phyloP scores from a whole-genome alignment of 2,888 invertebrate genomes.

The Pediacus dermestoides region DNA sequence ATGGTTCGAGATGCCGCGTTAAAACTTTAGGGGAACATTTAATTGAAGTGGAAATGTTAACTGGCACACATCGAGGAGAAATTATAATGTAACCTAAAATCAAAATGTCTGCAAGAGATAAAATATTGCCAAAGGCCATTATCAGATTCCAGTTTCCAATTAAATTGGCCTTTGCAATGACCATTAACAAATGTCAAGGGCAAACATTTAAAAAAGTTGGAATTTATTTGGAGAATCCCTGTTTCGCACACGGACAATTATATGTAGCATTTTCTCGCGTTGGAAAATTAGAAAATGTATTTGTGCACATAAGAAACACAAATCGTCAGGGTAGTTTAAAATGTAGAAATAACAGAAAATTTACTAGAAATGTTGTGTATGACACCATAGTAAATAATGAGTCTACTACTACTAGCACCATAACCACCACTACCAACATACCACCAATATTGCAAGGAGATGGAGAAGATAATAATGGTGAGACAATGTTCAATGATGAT shows the following conservation, averaged over 20 bases:
- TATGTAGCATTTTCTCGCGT: constrained; percentile 26
- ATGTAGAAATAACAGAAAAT: not conserved
- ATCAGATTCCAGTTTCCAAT: constrained; percentile 25
- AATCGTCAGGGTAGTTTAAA: not conserved
- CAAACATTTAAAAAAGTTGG: constrained; percentile 25
- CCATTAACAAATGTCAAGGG: constrained; percentile 28
- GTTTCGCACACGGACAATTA: constrained; percentile 26
- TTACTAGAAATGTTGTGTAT: constrained; percentile 3
- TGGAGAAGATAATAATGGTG: no score
- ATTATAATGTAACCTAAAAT: constrained; percentile 15
- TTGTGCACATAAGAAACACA: not conserved
- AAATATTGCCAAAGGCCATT: constrained; percentile 16
- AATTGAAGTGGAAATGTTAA: constrained; percentile 13
- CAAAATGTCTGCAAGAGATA: constrained; percentile 11
- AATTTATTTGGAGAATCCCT: constrained; percentile 19
- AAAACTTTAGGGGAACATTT: no score
- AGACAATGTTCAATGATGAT: no score
- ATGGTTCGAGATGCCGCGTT: constrained; percentile 25
- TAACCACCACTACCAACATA: no score
- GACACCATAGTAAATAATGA: not conserved
- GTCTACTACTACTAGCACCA: no score
- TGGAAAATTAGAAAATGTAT: constrained; percentile 6
- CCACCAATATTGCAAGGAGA: no score
- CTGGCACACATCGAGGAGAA: constrained; percentile 11
- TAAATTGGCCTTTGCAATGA: constrained; percentile 25